Evolutionary conservation across 1,140 invertebrate species (phyloP), one percentile per base, ranked within the genome.

Genomic region (Ridgeia piscesae): DNA sequence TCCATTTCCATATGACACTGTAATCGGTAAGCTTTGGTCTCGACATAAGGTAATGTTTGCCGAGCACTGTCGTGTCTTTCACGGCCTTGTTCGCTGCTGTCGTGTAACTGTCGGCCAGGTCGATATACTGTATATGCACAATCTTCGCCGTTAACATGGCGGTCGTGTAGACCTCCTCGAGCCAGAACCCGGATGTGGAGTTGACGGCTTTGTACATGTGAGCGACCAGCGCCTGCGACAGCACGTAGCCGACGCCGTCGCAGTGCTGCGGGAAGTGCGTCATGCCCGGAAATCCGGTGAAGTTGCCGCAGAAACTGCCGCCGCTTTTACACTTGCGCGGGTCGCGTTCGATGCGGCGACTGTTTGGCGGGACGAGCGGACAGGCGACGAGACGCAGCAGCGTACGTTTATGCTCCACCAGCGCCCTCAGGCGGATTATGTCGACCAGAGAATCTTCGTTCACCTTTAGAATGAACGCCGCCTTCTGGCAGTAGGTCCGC

Each of bases 401-500:
- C 95, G 95, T 77, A 1, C 35, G 34, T 14, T 90, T 34, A 8
- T 90, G 14, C 35, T 8, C 6, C 17, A 90, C 33, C 34, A 90
- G 34, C 35, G 34, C 35, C 89, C 31, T 90, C 33, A 90, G 11
- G 11, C 35, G 6, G 35, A 90, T 34, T 21, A 90, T 90, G 35
- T 98, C 97, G 33, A 98, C 96, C 48, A 98, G 97, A 93, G 98
- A 98, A 95, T 99, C 98, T 95, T 99, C 98, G 95, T 99, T 98
- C 95, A 98, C 97, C 97, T 99, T 99, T 14, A 99, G 96, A 21
- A 99, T 96, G 94, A 97, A 98, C 93, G 97, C 96, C 1, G 97
- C 96, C 34, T 96, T 95, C 8, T 94, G 93, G 95, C 98, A 99
- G 93, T 97, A 96, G 31, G 95, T 96, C 0, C 96, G 94, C 0